A percentile compares a stretch with the other conserved stretches of the same genome.
Evolutionary conservation across 2,797 vertebrate genomes (phyloP).

Genomic region (Ceryle rudis): DNA sequence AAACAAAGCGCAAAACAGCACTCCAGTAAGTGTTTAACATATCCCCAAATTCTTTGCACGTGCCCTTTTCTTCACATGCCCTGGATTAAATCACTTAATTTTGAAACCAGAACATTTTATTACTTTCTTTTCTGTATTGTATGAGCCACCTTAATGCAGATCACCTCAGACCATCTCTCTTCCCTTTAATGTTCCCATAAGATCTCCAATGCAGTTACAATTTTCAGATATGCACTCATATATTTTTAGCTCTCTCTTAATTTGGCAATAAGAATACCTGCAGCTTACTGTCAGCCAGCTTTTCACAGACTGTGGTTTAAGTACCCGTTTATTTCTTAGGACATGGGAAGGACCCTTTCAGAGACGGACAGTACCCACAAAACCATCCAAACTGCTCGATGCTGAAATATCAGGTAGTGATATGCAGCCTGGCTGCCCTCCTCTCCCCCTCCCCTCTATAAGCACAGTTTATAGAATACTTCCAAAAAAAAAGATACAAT

Average conservation of each 20-base stretch:
- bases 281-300: neutral
- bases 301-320: neutral
- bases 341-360: neutral
- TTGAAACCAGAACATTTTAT: neutral
- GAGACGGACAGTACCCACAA: slow-evolving; percentile 13
- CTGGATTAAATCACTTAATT: neutral
- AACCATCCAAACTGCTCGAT: neutral
- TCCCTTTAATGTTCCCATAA: neutral
- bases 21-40: neutral
- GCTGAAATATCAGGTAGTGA: neutral
- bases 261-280: slow-evolving; percentile 15
- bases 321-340: neutral
- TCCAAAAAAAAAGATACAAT: neutral
- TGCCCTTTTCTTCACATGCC: neutral
- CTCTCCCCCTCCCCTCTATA: neutral
- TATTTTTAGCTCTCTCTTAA: slow-evolving; percentile 49
- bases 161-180: neutral
- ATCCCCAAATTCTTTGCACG: neutral
- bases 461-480: neutral
- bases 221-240: accelerated
- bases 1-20: neutral
- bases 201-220: neutral
- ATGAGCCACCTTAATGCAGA: neutral
- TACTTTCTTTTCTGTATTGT: neutral
- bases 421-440: neutral